Evolutionary conservation across 2,888 invertebrate genomes (phyloP), one percentile per base, ranked within the genome.

Genomic region (Furcula furcula): DNA sequence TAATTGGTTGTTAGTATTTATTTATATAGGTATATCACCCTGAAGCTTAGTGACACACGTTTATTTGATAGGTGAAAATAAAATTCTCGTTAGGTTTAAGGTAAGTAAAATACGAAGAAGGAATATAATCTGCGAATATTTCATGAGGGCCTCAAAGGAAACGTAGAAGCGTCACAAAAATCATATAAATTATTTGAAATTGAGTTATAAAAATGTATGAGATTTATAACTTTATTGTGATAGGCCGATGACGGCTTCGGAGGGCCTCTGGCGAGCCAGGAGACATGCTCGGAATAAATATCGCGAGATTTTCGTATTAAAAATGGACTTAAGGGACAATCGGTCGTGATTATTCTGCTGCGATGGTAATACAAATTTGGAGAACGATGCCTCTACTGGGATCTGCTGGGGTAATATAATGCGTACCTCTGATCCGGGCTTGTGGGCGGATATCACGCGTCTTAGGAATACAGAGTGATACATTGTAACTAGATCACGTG

Each of bases 131-230:
- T 33, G 13, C 35, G 31, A 47, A 53, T 41, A 28, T 16, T 45
- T 45, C 46, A 41, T 42, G 13, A 27, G 30, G 34, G 34, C 37
- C 33, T 42, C 48, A 36, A 45, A 44, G 33, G 16, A 33, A 40
- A 34, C 31, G n/a, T 10, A 19, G 29, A 34, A 45, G 46, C 44
- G 43, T 48, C 41, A 33, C 36, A 43, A 47, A 47, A 46, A 49
- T 42, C 43, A 50, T 53, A 62, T 48, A 60, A 68, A 71, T 67
- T 67, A 70, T 70, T 71, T 66, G 65, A 66, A 76, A 77, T 72
- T 61, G 61, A 61, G 63, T 66, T 56, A 77, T 78, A 75, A 77
- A 78, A 78, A 78, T 77, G 75, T 77, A 78, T 77, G 77, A 78
- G 76, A 75, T 76, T 76, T 76, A 66, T 63, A 58, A 55, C 53